phyloP scores from a whole-genome alignment of 2,113 vertebrate species.

The Chionomys nivalis region DNA sequence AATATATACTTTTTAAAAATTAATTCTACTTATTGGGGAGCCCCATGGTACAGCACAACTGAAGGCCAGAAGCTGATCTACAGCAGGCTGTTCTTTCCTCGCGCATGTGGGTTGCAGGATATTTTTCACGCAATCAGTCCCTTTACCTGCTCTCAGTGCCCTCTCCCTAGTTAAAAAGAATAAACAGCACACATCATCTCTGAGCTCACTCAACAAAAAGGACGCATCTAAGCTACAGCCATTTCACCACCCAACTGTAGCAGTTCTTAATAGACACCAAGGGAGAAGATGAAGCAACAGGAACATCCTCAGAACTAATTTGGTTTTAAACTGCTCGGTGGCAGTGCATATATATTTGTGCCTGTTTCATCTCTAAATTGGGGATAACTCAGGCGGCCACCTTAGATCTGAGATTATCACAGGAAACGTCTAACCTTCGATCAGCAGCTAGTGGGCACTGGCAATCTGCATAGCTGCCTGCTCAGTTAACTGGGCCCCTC shows the following conservation, averaged over 20 bases:
- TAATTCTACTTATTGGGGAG: background rate
- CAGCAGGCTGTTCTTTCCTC: background rate
- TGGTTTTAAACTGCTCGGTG: background rate
- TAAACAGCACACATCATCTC: background rate
- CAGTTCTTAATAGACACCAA: background rate
- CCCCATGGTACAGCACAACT: background rate
- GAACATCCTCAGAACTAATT: background rate
- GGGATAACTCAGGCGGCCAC: background rate
- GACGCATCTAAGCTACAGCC: background rate
- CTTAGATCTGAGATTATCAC: background rate
- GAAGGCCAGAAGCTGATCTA: background rate
- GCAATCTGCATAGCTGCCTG: background rate
- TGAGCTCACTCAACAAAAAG: slow-evolving; percentile 23
- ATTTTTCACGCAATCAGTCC: background rate
- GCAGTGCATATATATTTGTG: too few relatives aligned
- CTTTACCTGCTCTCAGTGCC: background rate
- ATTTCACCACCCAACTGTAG: background rate
- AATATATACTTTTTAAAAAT: background rate
- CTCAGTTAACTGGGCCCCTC: background rate
- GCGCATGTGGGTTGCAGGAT: too few relatives aligned
- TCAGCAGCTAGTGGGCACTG: background rate
- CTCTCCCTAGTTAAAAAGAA: background rate
- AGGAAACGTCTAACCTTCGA: background rate
- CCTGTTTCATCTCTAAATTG: slow-evolving; percentile 17
- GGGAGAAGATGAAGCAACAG: background rate